Conservation (phyloP, 2,113 vertebrate species). For the Tetrao urogallus region DNA sequence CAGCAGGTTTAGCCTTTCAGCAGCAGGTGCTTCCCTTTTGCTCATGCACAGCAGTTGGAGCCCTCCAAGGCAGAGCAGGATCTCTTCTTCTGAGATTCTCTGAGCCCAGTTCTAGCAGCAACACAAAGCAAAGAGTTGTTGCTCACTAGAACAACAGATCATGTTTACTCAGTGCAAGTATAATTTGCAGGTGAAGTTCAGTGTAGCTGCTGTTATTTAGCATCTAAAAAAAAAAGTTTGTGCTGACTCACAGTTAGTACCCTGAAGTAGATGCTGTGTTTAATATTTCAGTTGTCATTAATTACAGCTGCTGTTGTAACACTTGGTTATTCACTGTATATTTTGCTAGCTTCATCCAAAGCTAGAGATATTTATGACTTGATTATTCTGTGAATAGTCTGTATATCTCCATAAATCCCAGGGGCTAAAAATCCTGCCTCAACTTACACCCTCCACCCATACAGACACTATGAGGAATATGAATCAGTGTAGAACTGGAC, state of each 20-base stretch:
- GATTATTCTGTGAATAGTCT: slow-evolving; percentile 70
- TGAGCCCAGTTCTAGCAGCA: neutral
- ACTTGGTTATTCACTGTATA: neutral
- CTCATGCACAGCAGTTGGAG: neutral
- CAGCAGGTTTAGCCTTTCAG: neutral
- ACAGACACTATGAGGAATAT: neutral
- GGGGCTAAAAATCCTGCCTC: neutral
- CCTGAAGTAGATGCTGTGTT: neutral
- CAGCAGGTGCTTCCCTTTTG: neutral
- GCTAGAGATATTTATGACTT: slow-evolving; percentile 39
- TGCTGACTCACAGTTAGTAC: slow-evolving; percentile 12
- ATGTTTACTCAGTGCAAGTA: neutral
- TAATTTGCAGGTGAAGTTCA: neutral
- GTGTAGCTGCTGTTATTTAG: neutral
- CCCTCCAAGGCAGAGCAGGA: neutral
- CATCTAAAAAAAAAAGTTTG: neutral
- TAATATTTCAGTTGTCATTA: neutral
- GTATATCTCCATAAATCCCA: slow-evolving; percentile 7
- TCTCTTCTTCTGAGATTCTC: neutral
- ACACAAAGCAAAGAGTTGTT: neutral
- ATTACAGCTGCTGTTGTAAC: neutral
- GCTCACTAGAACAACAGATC: neutral
- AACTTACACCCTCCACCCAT: slow-evolving; percentile 12
- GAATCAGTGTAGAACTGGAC: slow-evolving; percentile 19
- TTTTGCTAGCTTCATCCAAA: slow-evolving; percentile 34